Evolutionary conservation across 2,113 vertebrate genomes (phyloP).

Genomic region (Rostratula benghalensis): DNA sequence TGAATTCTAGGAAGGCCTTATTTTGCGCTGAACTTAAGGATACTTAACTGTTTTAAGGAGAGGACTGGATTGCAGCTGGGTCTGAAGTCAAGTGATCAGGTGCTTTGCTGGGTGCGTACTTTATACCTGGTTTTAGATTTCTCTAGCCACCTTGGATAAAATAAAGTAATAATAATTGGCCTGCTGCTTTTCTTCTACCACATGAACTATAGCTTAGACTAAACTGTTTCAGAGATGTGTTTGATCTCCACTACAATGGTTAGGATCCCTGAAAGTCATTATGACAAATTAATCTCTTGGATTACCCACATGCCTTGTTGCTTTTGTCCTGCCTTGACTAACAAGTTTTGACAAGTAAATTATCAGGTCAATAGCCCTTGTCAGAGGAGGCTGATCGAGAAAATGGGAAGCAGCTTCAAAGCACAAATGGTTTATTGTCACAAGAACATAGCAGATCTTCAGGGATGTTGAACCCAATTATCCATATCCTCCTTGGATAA

Average conservation of each 20-base stretch:
- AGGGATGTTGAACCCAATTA: slow-evolving; percentile 72
- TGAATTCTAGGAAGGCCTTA: not conserved
- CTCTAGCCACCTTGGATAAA: not conserved
- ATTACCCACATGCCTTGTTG: slow-evolving; percentile 55
- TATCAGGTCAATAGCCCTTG: slow-evolving; percentile 64
- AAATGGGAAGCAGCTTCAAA: slow-evolving; percentile 43
- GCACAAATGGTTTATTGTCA: slow-evolving; percentile 61
- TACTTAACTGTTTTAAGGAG: not conserved
- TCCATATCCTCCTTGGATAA: slow-evolving; percentile 65
- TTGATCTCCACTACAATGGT: not conserved
- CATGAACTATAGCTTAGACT: not conserved
- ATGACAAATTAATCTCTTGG: slow-evolving; percentile 48
- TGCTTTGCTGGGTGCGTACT: not conserved
- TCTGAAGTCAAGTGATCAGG: not conserved
- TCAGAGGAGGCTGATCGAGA: slow-evolving; percentile 40
- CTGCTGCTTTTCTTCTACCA: not conserved
- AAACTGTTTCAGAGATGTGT: not conserved
- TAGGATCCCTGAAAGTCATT: slow-evolving; percentile 44
- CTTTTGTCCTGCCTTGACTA: slow-evolving; percentile 60
- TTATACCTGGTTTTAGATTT: not conserved
- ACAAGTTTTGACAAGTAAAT: slow-evolving; percentile 72
- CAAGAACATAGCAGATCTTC: slow-evolving; percentile 57
- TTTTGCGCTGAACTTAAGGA: not conserved
- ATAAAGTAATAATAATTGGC: not conserved
- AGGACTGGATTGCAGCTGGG: not conserved